Conservation (phyloP, 2,797 vertebrate genomes). For the Hafferia zeledoni region DNA sequence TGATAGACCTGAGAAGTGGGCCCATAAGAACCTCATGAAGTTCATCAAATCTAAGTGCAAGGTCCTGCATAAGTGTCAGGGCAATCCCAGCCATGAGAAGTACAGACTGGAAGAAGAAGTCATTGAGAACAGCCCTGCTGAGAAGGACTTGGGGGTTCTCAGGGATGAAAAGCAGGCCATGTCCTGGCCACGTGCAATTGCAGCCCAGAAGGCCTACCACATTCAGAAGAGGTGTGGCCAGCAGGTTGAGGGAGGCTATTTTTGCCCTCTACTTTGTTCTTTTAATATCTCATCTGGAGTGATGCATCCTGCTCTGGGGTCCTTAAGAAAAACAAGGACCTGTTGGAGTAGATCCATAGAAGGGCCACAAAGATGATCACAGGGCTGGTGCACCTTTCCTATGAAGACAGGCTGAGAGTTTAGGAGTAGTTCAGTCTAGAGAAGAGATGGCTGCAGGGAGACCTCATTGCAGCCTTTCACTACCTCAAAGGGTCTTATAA, state of each 20-base stretch:
- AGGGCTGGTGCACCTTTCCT: background rate
- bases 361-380: background rate
- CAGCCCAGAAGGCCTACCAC: background rate
- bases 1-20: background rate
- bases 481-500: no score
- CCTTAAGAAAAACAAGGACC: background rate
- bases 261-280: background rate
- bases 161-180: background rate
- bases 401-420: background rate
- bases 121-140: background rate
- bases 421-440: background rate
- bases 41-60: background rate
- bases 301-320: background rate
- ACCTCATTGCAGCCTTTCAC: background rate
- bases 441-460: background rate
- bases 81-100: background rate
- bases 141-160: background rate
- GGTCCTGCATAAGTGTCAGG: no score
- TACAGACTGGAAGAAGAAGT: background rate
- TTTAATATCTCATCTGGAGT: background rate
- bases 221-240: background rate
- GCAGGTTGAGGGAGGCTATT: background rate
- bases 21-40: background rate
- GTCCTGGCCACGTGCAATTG: background rate
- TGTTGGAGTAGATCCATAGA: background rate